Evolutionary conservation across 1,140 invertebrate genomes (phyloP), one percentile per base, ranked within the genome.

Genomic region (Rhyzopertha dominica): DNA sequence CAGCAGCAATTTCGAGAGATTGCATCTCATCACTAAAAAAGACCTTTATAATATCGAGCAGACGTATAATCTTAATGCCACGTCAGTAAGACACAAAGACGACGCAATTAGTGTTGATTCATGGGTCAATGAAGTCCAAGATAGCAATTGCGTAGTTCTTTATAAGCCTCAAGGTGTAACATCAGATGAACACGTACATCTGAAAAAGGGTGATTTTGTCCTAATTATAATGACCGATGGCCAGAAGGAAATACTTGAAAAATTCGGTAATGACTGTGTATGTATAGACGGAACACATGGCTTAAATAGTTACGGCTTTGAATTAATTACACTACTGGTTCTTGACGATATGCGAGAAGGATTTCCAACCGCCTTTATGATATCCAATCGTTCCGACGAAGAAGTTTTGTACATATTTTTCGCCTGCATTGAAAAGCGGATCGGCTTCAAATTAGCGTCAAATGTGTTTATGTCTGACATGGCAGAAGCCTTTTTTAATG

Each of bases 381-480:
- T 49, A 20, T 45, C 47, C 14, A 53, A 50, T 53, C 16, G 36
- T 13, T 25, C 16, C 14, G 48, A 50, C 9, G 19, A 38, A 19
- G 9, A 23, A 1, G 25, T 50, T 10, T n/a, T 50, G 12, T 25
- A 9, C 19, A 9, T 46, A 9, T 45, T 45, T 26, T 53, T 44
- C 34, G 18, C 12, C 5, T 32, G 22, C 16, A 40, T 49, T 5
- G 29, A 18, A 23, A 30, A 43, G 36, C 14, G 9, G 18, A 24
- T 26, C 32, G 42, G 22, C 2, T 13, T 18, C 2, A n/a, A n/a
- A n/a, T 17, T 42, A 9, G n/a, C 20, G 23, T 7, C 47, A 8
- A 50, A 43, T 29, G 30, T 47, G 17, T 51, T 54, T 30, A 54
- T 51, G 48, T 50, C 48, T 5, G 43, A 54, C 25, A 24, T 38